Evolutionary conservation across 2,888 invertebrate genomes (phyloP).

Genomic region (Pilophorus perplexus): DNA sequence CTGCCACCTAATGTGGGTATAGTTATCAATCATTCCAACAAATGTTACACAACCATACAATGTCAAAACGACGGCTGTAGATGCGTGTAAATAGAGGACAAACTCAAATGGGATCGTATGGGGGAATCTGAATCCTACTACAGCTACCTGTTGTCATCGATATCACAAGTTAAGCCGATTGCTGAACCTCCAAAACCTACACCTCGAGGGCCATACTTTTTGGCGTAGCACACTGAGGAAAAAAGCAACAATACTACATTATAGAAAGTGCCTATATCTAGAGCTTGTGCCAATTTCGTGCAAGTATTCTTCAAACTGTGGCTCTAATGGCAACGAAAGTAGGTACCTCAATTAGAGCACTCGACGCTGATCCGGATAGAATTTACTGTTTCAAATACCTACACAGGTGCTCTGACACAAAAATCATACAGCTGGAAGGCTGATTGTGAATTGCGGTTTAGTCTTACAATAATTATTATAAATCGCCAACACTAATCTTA

Average conservation of each 20-base stretch:
- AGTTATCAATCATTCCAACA: slow-evolving; percentile 31
- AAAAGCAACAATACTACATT: slow-evolving; percentile 47
- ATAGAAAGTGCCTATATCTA: slow-evolving; percentile 29
- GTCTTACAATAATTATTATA: too few species aligned
- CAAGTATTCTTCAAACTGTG: too few species aligned
- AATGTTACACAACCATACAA: slow-evolving; percentile 14
- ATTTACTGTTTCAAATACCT: too few species aligned
- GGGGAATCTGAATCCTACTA: slow-evolving; percentile 15
- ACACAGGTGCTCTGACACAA: too few species aligned
- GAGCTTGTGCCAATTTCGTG: slow-evolving; percentile 7
- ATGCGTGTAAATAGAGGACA: slow-evolving; percentile 13
- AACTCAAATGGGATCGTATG: background rate
- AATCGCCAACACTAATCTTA: too few species aligned
- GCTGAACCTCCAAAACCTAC: slow-evolving; percentile 89
- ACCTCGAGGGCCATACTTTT: slow-evolving; percentile 91
- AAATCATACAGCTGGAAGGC: too few species aligned
- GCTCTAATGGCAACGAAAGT: too few species aligned
- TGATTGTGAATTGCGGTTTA: too few species aligned
- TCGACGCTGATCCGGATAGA: too few species aligned
- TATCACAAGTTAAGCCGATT: slow-evolving; percentile 80
- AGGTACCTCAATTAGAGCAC: too few species aligned
- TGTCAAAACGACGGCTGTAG: background rate
- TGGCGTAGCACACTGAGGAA: slow-evolving; percentile 84
- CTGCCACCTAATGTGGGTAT: too few species aligned
- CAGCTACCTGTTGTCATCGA: slow-evolving; percentile 66